Base-by-base conservation (phyloP, 23 tunicate genomes). In the Halocynthia roretzi region DNA sequence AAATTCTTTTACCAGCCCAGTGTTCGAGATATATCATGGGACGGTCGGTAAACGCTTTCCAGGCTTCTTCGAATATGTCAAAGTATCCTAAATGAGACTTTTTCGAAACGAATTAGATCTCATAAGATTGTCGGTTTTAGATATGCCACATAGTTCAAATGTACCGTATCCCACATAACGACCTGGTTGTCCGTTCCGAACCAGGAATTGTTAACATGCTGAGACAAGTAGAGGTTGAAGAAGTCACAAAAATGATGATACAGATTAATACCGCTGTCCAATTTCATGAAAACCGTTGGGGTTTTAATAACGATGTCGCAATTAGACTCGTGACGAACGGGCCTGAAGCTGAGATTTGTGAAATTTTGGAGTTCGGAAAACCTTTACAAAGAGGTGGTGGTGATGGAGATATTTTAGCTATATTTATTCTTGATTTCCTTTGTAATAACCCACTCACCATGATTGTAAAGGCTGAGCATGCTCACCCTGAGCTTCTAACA, bases 191-290 rank as follows among this genome's bases (percentile, higher is more conserved):
- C 85, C 18, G 64, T 71, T 23, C 79, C 85, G 51, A 92, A 92
- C 84, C 85, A 80, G 0, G 92, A 86, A 22, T 67, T 72, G 67
- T 92, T 86, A 23, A 86, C 78, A 61, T 92, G 85, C 56, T 92
- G 98, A n/a, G 98, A 72, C 14, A 83, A 53, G 74, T 92, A 92
- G 49, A 92, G 85, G 75, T 92, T 92, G 85, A 92, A 92, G 68
- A 92, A 92, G 62, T 92, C 93, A 77, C 98, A 92, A 80, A 92
- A 92, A 70, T 92, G 98, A 71, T 92, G 98, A 67, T 88, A 92
- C 85, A 92, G 82, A 74, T 92, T 92, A 7, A 90, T 87, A 6
- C 98, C 98, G 49, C 54, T 87, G 65, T 92, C 98, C 54, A 92
- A 51, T 77, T 92, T 92, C 92, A 92, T 92, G 53, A 92, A 86